Percentiles rank a stretch among this genome's conserved stretches.
phyloP scores from a whole-genome alignment of 1,140 invertebrate species.

The Meloidogyne floridensis region DNA sequence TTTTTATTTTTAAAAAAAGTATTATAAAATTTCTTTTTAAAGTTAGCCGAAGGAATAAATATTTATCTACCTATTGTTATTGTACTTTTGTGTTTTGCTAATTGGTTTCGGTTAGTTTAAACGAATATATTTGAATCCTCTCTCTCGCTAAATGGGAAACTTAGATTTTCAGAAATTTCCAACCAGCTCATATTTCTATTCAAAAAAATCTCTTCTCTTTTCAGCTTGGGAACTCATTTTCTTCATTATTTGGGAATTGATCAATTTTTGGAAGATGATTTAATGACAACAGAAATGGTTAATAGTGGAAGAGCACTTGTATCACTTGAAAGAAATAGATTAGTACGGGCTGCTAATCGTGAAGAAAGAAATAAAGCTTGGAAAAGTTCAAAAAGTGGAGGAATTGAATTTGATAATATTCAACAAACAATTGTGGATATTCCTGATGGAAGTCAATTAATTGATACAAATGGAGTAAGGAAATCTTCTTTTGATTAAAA shows the following conservation, averaged over 20 bases:
- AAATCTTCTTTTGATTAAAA: too few species aligned
- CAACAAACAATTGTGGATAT: constrained; percentile 6
- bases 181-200: not conserved
- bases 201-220: constrained; percentile 20
- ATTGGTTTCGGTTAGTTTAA: constrained; percentile 75
- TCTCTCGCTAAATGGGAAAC: too few species aligned
- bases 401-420: not conserved
- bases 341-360: constrained; percentile 26
- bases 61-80: constrained; percentile 98
- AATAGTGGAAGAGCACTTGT: constrained; percentile 48
- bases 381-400: constrained; percentile 17
- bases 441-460: constrained; percentile 12
- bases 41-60: constrained; percentile 87
- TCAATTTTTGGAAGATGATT: constrained; percentile 63
- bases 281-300: constrained; percentile 62
- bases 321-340: constrained; percentile 40
- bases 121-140: not conserved
- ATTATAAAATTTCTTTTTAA: not conserved
- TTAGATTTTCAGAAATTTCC: too few species aligned
- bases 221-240: constrained; percentile 57
- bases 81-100: constrained; percentile 86
- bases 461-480: not conserved
- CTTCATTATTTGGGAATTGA: constrained; percentile 61
- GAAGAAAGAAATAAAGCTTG: constrained; percentile 45
- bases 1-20: not conserved